A percentile compares a stretch with the other conserved stretches of the same genome.
phyloP scores from a whole-genome alignment of 2,113 vertebrate genomes.

The Rattus norvegicus region DNA sequence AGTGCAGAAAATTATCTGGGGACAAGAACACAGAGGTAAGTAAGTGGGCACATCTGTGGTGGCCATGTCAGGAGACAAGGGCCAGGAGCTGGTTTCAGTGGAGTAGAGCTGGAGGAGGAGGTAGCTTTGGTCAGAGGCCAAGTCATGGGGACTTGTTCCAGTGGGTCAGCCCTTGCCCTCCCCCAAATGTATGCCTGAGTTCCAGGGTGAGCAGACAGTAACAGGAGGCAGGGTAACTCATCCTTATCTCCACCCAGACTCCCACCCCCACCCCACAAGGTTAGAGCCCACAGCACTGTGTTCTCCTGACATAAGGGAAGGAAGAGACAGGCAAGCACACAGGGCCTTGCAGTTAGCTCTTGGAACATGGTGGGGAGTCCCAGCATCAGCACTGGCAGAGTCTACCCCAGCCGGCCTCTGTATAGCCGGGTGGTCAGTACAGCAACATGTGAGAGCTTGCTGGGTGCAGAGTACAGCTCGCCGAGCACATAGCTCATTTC shows the following conservation, averaged over 20 bases:
- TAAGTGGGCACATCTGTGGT: fast-evolving
- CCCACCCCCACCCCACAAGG: background rate
- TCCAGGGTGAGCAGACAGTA: background rate
- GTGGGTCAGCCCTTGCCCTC: background rate
- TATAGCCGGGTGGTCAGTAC: background rate
- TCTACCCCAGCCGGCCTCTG: background rate
- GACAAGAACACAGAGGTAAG: background rate
- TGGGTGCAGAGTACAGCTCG: fast-evolving
- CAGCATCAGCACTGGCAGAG: too few relatives aligned
- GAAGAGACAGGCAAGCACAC: background rate
- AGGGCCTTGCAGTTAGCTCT: background rate
- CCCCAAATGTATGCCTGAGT: background rate
- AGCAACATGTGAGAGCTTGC: background rate
- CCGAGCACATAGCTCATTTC: background rate
- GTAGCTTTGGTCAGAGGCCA: background rate
- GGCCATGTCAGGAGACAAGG: background rate
- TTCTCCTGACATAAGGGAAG: too few relatives aligned
- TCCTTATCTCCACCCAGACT: too few relatives aligned
- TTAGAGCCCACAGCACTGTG: background rate
- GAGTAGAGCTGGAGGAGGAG: background rate
- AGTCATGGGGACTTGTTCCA: background rate
- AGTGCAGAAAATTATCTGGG: background rate
- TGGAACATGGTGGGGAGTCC: background rate
- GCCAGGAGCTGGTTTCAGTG: background rate
- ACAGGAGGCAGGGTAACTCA: background rate